Evolutionary conservation across 2,797 vertebrate species (phyloP), one percentile per base, ranked within the genome.

Genomic region (Apogon hyalosoma): DNA sequence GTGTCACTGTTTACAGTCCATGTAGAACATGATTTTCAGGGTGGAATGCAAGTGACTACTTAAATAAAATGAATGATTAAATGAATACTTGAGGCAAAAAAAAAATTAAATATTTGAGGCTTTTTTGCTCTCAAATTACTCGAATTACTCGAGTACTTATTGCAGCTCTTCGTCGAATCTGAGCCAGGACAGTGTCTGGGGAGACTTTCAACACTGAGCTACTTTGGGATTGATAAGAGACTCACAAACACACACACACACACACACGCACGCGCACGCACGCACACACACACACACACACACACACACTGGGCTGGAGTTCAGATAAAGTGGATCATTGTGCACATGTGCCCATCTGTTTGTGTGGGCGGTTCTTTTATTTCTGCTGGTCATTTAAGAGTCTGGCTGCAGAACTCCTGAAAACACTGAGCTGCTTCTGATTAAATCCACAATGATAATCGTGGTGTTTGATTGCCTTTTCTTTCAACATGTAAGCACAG

Each of bases 141-240:
- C 21, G 4, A 24, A 24, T 24, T 24, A 24, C 21, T 24, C 4
- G 2, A 24, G 21, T 2, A 24, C 21, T 24, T 4, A 4, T 24
- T 4, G 4, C 21, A 24, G 21, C 21, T 24, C 21, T 24, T 24
- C 54, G 52, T 57, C 61, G 39, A 69, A 16, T 69, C 65, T 63
- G 56, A 78, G 65, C 56, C 56, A 51, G 66, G 39, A 58, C 72
- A 59, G 58, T 56, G 49, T 73, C 76, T 75, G 41, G 73, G 69
- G 77, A 81, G 54, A 40, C 42, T 62, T 73, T 69, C 40, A 66
- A 47, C 11, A 0, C 49, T 31, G 39, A 16, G 33, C 39, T 40
- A 39, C 48, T 78, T 73, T 71, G 48, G 31, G 57, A 42, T 63
- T 82, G 84, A 84, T 83, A 76, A 77, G 80, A 72, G 42, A 53